Conservation (phyloP, 1,140 invertebrate species). For the Drosophila malerkotliana region DNA sequence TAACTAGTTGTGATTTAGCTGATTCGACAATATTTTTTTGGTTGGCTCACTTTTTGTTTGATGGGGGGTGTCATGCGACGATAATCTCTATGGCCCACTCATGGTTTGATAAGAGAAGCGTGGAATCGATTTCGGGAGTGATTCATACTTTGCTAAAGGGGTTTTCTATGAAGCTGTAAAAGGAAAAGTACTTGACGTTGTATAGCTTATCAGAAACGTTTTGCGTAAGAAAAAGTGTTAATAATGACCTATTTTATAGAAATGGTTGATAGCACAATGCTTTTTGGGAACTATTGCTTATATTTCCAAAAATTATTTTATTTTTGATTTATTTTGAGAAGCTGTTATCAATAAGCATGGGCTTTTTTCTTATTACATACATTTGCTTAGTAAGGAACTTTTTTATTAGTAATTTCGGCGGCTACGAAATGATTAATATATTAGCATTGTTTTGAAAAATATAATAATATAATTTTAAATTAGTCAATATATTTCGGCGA, state of each 20-base stretch:
- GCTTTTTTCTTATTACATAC: too few species aligned
- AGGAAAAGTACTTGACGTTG: neutral
- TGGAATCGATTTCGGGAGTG: conserved; percentile 25
- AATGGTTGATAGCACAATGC: too few species aligned
- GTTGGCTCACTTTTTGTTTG: conserved; percentile 35
- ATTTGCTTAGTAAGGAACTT: too few species aligned
- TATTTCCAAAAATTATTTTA: neutral
- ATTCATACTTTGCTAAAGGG: conserved; percentile 19
- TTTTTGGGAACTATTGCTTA: too few species aligned
- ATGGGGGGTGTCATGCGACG: conserved; percentile 31
- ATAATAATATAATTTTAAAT: too few species aligned
- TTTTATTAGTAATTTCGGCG: too few species aligned
- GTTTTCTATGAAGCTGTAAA: conserved; percentile 36
- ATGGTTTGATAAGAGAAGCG: conserved; percentile 29
- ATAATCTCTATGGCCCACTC: conserved; percentile 45
- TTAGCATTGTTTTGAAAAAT: too few species aligned
- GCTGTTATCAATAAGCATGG: too few species aligned
- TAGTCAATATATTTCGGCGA: too few species aligned
- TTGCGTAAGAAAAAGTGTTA: neutral
- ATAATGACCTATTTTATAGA: neutral
- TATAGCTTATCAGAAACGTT: neutral
- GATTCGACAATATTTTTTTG: conserved; percentile 39
- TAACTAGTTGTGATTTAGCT: conserved; percentile 40
- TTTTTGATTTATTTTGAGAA: neutral
- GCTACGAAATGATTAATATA: too few species aligned